phyloP scores from a whole-genome alignment of 2,113 vertebrate species.

The Dicerorhinus sumatrensis region DNA sequence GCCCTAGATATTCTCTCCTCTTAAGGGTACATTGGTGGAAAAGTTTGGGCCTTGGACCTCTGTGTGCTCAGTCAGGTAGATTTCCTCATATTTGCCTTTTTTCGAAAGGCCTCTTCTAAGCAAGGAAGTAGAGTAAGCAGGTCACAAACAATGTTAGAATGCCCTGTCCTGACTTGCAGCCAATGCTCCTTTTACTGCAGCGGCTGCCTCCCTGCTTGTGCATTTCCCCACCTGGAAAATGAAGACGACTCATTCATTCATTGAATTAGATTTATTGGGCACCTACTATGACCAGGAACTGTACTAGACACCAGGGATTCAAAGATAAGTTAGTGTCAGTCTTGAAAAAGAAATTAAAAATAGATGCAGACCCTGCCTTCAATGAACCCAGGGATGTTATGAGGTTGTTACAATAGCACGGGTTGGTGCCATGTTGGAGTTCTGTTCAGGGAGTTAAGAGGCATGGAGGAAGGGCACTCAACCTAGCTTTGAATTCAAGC shows the following conservation, averaged over 20 bases:
- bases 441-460: background rate
- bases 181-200: background rate
- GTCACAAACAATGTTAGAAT: too few species aligned
- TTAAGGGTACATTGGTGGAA: background rate
- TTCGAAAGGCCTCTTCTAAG: background rate
- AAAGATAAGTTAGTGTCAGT: background rate
- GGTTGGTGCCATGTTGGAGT: background rate
- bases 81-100: background rate
- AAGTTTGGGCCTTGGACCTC: too few species aligned
- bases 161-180: background rate
- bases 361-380: background rate
- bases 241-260: background rate
- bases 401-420: accelerated
- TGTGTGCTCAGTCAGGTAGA: accelerated
- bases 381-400: too few species aligned
- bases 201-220: background rate
- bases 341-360: background rate
- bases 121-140: background rate
- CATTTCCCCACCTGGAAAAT: background rate
- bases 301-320: background rate
- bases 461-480: background rate
- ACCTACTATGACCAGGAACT: background rate
- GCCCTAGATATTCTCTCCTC: background rate
- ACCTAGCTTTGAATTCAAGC: background rate
- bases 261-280: background rate